Percentiles rank a stretch among this genome's conserved stretches.
Conservation (phyloP, 2,113 vertebrate genomes). For the Scatophagus argus region DNA sequence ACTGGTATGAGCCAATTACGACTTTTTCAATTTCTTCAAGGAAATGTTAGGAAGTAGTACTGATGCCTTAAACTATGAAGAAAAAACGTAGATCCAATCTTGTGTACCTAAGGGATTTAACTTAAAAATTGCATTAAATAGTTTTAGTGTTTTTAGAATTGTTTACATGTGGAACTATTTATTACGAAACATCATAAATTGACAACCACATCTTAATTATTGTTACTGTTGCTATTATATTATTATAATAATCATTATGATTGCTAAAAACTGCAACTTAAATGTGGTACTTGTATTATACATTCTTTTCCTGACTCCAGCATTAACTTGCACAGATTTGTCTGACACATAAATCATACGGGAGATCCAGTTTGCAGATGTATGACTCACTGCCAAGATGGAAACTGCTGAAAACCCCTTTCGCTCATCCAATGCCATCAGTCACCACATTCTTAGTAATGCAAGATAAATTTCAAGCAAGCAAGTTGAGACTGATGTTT, state of each 20-base stretch:
- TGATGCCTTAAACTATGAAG: not conserved
- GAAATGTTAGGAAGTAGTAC: constrained; percentile 28
- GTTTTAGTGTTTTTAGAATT: not conserved
- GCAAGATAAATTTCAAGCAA: constrained; percentile 68
- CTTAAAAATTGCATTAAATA: not conserved
- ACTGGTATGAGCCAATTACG: not conserved
- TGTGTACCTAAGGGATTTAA: no score
- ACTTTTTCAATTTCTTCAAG: constrained; percentile 37
- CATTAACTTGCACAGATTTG: constrained; percentile 40
- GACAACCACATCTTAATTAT: not conserved
- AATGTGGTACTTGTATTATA: constrained; percentile 7
- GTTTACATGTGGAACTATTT: not conserved
- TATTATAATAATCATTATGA: not conserved
- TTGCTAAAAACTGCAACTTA: not conserved
- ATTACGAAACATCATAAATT: not conserved
- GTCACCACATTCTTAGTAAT: constrained; percentile 65
- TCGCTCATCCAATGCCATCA: constrained; percentile 56
- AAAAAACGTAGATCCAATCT: not conserved
- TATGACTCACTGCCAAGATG: constrained; percentile 54
- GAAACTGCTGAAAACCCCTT: constrained; percentile 54
- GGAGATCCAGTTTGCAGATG: constrained; percentile 56
- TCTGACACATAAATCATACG: constrained; percentile 53
- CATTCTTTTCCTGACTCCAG: constrained; percentile 28
- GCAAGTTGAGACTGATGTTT: constrained; percentile 34
- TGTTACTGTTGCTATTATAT: no score